These are phyloP conservation scores for Miopithecus talapoin DNA, from an alignment of 2,797 vertebrate species.

Conservation along the genomic window DNA sequence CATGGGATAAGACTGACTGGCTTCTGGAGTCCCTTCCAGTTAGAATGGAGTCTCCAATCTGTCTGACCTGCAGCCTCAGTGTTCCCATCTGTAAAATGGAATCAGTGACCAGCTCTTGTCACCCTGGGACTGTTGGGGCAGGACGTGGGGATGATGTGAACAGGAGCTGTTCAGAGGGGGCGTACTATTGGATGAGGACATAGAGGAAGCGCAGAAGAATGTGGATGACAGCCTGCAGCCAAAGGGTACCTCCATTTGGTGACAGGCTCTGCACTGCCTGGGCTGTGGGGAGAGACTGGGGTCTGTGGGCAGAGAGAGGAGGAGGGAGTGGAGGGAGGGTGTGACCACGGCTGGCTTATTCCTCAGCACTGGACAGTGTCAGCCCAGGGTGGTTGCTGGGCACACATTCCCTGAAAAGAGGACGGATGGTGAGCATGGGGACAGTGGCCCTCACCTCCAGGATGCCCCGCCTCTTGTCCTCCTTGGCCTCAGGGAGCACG, in stretches of 20 bases:
- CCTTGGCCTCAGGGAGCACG: slow-evolving; percentile 76
- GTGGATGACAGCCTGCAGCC: background rate
- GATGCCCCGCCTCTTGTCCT: slow-evolving; percentile 83
- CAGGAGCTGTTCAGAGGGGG: background rate
- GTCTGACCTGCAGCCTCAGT: background rate
- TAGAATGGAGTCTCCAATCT: background rate
- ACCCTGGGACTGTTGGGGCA: background rate
- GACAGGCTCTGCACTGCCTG: background rate
- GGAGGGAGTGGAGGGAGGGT: background rate
- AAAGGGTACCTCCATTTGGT: background rate
- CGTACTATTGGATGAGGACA: background rate
- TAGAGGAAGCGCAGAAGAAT: background rate
- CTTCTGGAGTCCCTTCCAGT: background rate
- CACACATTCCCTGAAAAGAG: background rate
- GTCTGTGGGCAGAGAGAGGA: background rate
- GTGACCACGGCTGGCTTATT: accelerated
- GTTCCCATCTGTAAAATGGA: background rate
- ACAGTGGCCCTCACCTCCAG: slow-evolving; percentile 84
- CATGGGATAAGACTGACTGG: background rate
- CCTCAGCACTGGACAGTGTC: background rate
- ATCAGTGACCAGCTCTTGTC: background rate
- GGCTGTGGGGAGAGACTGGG: accelerated
- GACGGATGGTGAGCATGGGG: accelerated
- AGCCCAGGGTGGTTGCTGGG: accelerated
- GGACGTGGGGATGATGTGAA: accelerated